A percentile compares a stretch with the other conserved stretches of the same genome.
These are phyloP conservation scores for Myanophis thanlyinensis DNA, from an alignment of 2,113 vertebrate genomes.

Conservation along the genomic window DNA sequence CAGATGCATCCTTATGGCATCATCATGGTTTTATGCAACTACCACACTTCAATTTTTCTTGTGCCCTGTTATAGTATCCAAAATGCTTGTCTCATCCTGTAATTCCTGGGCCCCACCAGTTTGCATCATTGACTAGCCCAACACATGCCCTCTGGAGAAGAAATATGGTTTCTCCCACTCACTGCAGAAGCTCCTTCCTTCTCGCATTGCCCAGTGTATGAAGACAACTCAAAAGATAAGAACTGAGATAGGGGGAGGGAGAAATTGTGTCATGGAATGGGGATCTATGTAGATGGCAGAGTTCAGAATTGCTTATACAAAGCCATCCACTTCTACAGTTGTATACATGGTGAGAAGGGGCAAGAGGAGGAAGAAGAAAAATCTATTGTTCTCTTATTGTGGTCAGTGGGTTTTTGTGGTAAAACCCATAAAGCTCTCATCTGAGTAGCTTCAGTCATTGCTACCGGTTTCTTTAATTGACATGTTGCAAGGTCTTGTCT, in stretches of 20 bases:
- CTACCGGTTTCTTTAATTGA: background rate
- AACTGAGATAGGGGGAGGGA: background rate
- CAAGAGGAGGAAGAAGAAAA: constrained; percentile 1
- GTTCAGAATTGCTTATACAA: background rate
- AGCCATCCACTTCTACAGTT: background rate
- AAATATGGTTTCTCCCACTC: background rate
- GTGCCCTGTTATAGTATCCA: background rate
- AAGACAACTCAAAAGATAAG: background rate
- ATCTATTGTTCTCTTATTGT: constrained; percentile 34
- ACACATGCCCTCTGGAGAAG: background rate
- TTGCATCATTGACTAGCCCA: background rate
- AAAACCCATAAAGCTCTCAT: constrained; percentile 3
- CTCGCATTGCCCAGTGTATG: background rate
- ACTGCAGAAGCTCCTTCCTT: background rate
- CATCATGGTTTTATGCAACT: background rate
- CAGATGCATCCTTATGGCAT: background rate
- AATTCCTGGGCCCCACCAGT: background rate
- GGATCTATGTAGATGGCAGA: background rate
- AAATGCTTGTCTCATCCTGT: background rate
- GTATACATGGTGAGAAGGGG: constrained; percentile 11
- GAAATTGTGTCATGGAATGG: background rate
- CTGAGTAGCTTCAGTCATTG: constrained; percentile 26
- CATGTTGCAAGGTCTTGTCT: background rate
- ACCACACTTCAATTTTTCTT: background rate
- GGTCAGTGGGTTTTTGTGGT: constrained; percentile 29